Evolutionary conservation across 2,797 vertebrate genomes (phyloP), one percentile per base, ranked within the genome.

Genomic region (Molossus molossus): DNA sequence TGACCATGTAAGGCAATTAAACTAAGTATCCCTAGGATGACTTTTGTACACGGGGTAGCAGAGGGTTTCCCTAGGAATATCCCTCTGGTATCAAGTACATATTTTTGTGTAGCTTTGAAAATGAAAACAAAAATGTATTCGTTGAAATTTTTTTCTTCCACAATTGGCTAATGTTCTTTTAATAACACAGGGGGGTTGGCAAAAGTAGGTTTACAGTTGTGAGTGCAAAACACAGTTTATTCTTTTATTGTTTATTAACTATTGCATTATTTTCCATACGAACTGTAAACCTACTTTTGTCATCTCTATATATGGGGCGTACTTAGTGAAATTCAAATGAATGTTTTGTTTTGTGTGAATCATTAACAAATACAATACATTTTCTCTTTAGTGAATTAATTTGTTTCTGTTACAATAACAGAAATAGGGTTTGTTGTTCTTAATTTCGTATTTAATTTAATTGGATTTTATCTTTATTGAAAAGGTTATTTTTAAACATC

Each of bases 41-140:
- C 48, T 1, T 97, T 94, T 94, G 25, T 97, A 90, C 94, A 96
- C 60, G 94, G 98, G 84, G 33, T 97, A 88, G 94, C 95, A 96
- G 91, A 91, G 48, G 11, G 21, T 72, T 67, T 92, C 40, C 40
- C 80, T 57, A 72, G 76, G 73, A 90, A 86, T 84, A 29, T 50
- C 58, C 53, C 45, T 92, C 21, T 70, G 80, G 3, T 4, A 82
- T 9, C 1, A 96, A 77, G 86, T 77, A 60, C 40, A 3, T 29
- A 4, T 4, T 93, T 65, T 40, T 27, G 67, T 72, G 94, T 92
- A 3, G 13, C 53, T 65, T 94, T 94, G n/a, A n/a, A 90, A 13
- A 37, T 50, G 25, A 77, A 95, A 87, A 62, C 9, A 77, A 82
- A 55, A 80, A 40, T 58, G 60, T 55, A 40, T 58, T 64, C 48